phyloP scores from a whole-genome alignment of 2,113 vertebrate genomes.

The Meles meles region DNA sequence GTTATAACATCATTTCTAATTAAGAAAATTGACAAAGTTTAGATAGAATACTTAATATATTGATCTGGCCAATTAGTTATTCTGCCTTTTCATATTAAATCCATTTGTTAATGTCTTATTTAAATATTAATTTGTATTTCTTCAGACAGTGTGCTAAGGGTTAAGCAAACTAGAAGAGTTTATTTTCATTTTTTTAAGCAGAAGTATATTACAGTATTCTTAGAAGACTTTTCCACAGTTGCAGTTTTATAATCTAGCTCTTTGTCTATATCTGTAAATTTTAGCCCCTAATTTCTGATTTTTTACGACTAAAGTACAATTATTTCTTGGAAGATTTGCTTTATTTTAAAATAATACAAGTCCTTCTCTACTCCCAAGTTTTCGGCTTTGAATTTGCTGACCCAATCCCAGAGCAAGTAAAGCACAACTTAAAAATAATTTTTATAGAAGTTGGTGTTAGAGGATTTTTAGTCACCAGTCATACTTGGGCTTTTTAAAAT shows the following conservation, averaged over 20 bases:
- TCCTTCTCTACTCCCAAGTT: not conserved
- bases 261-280: not conserved
- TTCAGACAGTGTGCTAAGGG: not conserved
- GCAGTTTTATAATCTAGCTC: not conserved
- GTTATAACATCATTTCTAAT: not conserved
- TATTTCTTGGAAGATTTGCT: not conserved
- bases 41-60: not conserved
- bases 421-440: not conserved
- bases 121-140: not conserved
- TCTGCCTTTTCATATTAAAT: slow-evolving; percentile 6
- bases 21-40: slow-evolving; percentile 23
- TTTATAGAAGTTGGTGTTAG: not conserved
- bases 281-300: not conserved
- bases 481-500: not conserved
- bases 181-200: slow-evolving; percentile 10
- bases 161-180: not conserved
- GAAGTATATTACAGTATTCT: not conserved
- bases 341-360: not conserved
- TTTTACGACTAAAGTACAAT: not conserved
- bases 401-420: not conserved
- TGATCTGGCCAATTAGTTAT: not conserved
- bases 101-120: not conserved
- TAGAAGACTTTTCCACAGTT: not conserved
- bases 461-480: not conserved
- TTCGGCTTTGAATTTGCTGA: slow-evolving; percentile 10